Evolutionary conservation across 2,888 invertebrate species (phyloP).

Genomic region (Trissolcus brochymenae): DNA sequence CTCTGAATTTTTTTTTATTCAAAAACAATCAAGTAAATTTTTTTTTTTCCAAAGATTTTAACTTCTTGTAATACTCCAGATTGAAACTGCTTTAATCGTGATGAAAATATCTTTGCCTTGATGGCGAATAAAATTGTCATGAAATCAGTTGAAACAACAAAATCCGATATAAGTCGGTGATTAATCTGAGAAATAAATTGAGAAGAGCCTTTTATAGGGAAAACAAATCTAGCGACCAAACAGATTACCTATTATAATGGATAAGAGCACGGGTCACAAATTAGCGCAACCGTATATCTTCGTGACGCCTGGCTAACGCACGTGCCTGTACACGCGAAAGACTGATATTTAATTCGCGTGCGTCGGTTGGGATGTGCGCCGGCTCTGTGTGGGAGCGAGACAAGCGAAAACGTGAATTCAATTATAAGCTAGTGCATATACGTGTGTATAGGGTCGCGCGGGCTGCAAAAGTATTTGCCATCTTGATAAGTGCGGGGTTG

Average conservation of each 20-base stretch:
- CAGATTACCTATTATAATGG: constrained; percentile 70
- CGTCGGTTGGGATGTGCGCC: constrained; percentile 49
- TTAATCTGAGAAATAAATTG: constrained; percentile 28
- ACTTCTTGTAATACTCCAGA: too few species aligned
- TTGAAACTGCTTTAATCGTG: too few species aligned
- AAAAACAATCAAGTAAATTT: background rate
- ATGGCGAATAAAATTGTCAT: too few species aligned
- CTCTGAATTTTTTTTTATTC: too few species aligned
- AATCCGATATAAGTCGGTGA: background rate
- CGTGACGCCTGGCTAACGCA: constrained; percentile 66
- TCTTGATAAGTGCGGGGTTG: constrained; percentile 52
- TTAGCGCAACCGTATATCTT: constrained; percentile 73
- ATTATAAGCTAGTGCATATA: constrained; percentile 45
- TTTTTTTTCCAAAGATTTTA: too few species aligned
- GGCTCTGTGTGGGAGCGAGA: constrained; percentile 40
- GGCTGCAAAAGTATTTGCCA: constrained; percentile 43
- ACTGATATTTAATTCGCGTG: constrained; percentile 72
- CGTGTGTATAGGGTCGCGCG: constrained; percentile 22
- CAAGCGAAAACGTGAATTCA: constrained; percentile 51
- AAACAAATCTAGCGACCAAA: constrained; percentile 36
- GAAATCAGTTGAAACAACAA: too few species aligned
- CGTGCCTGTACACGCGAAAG: constrained; percentile 68
- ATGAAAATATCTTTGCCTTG: too few species aligned
- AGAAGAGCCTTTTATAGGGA: background rate
- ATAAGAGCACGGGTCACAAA: constrained; percentile 72